Evolutionary conservation across 2,888 invertebrate genomes (phyloP).

Genomic region (Heliconius ethilla): DNA sequence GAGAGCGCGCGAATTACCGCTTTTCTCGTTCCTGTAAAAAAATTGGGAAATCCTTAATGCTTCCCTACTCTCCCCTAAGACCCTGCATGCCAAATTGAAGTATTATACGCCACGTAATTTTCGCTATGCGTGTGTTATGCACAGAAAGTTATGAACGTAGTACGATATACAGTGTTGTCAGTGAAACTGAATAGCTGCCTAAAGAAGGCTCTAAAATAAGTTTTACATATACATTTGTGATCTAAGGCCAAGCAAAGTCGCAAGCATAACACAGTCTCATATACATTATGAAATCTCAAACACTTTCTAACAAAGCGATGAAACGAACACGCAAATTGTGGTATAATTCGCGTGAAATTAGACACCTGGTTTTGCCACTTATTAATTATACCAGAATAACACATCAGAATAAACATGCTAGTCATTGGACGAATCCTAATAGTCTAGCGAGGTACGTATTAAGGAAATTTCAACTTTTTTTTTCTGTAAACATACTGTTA

Average conservation of each 20-base stretch:
- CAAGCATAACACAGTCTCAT: background rate
- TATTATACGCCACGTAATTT: no score
- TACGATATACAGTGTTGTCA: no score
- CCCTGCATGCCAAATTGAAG: no score
- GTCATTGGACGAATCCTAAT: constrained; percentile 45
- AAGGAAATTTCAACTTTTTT: background rate
- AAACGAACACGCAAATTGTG: constrained; percentile 53
- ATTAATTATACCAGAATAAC: constrained; percentile 67
- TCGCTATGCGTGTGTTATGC: no score
- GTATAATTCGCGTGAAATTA: constrained; percentile 76
- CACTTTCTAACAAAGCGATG: constrained; percentile 33
- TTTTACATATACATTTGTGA: background rate
- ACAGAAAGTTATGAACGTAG: no score
- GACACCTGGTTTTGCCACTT: constrained; percentile 59
- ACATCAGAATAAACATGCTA: constrained; percentile 52
- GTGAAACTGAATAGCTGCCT: no score
- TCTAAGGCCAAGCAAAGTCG: background rate
- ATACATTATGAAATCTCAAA: constrained; percentile 9
- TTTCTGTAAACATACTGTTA: background rate
- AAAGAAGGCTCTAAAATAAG: background rate
- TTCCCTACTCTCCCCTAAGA: no score
- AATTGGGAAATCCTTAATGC: no score
- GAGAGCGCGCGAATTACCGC: no score
- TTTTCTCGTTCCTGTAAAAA: no score
- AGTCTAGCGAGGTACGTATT: background rate